A percentile compares a stretch with the other conserved stretches of the same genome.
Evolutionary conservation across 2,888 invertebrate species (phyloP).

Genomic region (Agrilus mali): DNA sequence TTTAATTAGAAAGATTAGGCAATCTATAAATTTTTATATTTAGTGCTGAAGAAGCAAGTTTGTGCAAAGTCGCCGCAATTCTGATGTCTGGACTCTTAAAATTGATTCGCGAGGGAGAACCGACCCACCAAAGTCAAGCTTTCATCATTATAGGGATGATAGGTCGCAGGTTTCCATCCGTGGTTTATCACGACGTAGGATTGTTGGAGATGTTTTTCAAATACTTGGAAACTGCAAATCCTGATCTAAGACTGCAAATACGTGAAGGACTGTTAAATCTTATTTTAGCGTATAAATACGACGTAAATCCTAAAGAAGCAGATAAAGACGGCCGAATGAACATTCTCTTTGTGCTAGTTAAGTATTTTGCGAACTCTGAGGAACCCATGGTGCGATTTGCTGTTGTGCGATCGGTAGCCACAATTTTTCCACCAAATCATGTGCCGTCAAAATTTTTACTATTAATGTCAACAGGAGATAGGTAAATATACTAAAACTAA

Average conservation of each 20-base stretch:
- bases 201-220: constrained; percentile 42
- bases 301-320: constrained; percentile 24
- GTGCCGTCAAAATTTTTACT: constrained; percentile 72
- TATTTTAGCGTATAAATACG: constrained; percentile 28
- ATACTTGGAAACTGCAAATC: constrained; percentile 34
- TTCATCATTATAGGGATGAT: constrained; percentile 63
- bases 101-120: constrained; percentile 51
- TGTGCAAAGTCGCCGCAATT: constrained; percentile 57
- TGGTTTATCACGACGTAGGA: constrained; percentile 55
- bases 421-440: constrained; percentile 71
- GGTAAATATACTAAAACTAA: constrained; percentile 36
- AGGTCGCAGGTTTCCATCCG: constrained; percentile 43
- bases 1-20: not conserved
- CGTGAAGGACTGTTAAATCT: constrained; percentile 30
- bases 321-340: constrained; percentile 29
- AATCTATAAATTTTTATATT: not conserved
- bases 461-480: constrained; percentile 72
- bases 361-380: constrained; percentile 63
- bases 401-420: constrained; percentile 68
- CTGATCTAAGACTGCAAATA: constrained; percentile 29
- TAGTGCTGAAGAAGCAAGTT: constrained; percentile 47
- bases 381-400: constrained; percentile 72
- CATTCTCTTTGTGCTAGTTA: constrained; percentile 43
- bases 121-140: constrained; percentile 52
- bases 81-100: constrained; percentile 62